Conservation (phyloP, 2,797 vertebrate genomes). For the Acrocephalus scirpaceus region DNA sequence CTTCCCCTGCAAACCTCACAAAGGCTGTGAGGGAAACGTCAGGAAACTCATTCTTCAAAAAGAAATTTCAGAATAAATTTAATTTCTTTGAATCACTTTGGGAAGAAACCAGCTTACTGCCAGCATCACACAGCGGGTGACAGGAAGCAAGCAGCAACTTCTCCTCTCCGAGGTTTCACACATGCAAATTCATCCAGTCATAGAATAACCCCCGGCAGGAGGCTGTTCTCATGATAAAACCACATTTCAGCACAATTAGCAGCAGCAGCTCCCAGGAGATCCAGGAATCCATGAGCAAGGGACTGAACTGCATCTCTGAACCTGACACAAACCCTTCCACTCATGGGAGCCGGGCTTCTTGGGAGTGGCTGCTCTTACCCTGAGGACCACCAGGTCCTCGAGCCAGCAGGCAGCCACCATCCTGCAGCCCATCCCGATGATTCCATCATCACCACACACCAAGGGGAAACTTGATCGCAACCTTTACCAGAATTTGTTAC, state of each 20-base stretch:
- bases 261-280: background rate
- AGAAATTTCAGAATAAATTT: background rate
- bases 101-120: background rate
- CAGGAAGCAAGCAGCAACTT: background rate
- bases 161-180: background rate
- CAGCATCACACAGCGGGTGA: background rate
- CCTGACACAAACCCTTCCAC: background rate
- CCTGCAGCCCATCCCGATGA: background rate
- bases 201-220: background rate
- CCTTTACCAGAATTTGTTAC: slow-evolving; percentile 8
- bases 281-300: background rate
- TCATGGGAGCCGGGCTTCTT: background rate
- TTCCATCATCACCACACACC: background rate
- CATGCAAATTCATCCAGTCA: background rate
- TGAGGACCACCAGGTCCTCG: accelerated
- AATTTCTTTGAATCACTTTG: background rate
- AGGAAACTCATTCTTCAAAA: background rate
- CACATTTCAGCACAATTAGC: background rate
- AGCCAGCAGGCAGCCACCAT: background rate
- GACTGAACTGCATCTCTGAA: background rate
- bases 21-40: background rate
- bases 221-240: background rate
- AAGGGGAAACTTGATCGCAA: background rate
- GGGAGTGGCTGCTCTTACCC: background rate
- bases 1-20: background rate